Conservation (phyloP, 1,140 invertebrate species). For the Geopemphigus sp. region DNA sequence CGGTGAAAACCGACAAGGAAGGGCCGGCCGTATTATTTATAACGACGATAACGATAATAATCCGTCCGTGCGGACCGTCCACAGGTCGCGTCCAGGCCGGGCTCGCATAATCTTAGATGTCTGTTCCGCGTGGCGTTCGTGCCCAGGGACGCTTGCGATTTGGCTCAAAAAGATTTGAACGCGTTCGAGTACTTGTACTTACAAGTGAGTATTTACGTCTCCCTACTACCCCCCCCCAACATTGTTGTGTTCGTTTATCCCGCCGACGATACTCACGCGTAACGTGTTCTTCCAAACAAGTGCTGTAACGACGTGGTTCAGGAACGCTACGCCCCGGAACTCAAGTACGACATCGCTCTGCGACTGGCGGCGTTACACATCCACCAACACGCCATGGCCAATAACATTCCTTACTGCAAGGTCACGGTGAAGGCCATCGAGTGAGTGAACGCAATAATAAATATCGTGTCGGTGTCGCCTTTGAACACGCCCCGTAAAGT, state of each 20-base stretch:
- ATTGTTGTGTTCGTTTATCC: conserved; percentile 49
- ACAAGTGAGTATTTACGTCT: conserved; percentile 60
- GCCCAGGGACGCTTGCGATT: conserved; percentile 76
- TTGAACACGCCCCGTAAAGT: no score
- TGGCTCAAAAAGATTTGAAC: conserved; percentile 76
- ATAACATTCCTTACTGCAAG: conserved; percentile 72
- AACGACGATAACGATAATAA: no score
- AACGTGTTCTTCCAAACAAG: no score
- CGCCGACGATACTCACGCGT: no score
- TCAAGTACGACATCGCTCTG: conserved; percentile 82
- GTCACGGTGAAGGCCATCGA: conserved; percentile 82
- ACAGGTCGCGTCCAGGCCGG: conserved; percentile 82
- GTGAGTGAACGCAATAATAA: conserved; percentile 62
- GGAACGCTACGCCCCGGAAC: conserved; percentile 83
- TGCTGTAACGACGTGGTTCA: conserved; percentile 91
- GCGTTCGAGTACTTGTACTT: conserved; percentile 88
- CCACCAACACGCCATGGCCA: conserved; percentile 80
- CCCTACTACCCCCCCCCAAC: no score
- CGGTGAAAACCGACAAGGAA: no score
- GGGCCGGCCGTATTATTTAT: no score
- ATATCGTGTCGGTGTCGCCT: no score
- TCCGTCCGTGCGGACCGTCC: no score
- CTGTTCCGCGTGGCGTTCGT: conserved; percentile 85
- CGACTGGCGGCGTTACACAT: conserved; percentile 84
- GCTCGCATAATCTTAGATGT: conserved; percentile 83